These are phyloP conservation scores for Perizoma flavofasciatum DNA, from an alignment of 2,888 invertebrate genomes.

Conservation along the genomic window DNA sequence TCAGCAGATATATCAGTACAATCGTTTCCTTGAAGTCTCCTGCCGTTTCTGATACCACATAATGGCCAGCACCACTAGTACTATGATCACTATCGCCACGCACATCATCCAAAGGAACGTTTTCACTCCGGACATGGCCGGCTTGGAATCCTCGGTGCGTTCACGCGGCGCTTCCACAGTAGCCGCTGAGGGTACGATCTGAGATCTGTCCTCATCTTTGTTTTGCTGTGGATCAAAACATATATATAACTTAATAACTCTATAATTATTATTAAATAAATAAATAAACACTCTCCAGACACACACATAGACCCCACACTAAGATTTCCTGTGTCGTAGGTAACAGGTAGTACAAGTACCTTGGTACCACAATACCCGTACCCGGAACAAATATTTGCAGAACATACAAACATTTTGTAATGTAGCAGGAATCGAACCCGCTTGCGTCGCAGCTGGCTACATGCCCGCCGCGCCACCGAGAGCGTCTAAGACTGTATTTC, in stretches of 20 bases:
- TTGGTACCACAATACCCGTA: no score
- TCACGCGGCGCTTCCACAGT: slow-evolving; percentile 96
- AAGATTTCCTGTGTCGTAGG: no score
- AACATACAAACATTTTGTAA: no score
- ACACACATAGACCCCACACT: no score
- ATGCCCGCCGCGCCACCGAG: no score
- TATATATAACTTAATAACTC: no score
- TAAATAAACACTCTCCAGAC: no score
- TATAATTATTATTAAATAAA: neutral
- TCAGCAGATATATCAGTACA: slow-evolving; percentile 67
- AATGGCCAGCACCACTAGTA: slow-evolving; percentile 93
- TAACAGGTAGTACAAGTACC: no score
- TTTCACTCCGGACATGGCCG: slow-evolving; percentile 95
- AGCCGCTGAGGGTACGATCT: slow-evolving; percentile 94
- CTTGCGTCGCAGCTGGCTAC: no score
- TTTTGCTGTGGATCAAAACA: slow-evolving; percentile 71
- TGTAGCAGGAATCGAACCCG: no score
- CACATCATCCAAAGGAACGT: slow-evolving; percentile 94
- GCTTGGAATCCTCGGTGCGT: slow-evolving; percentile 94
- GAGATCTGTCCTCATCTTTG: slow-evolving; percentile 88
- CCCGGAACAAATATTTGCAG: no score
- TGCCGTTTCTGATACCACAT: slow-evolving; percentile 97
- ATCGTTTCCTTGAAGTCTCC: slow-evolving; percentile 94
- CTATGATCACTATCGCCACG: slow-evolving; percentile 92
- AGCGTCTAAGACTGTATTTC: no score